Percentiles rank a stretch among this genome's conserved stretches.
These are phyloP conservation scores for Episyrphus balteatus DNA, from an alignment of 1,140 invertebrate genomes.

Conservation along the genomic window DNA sequence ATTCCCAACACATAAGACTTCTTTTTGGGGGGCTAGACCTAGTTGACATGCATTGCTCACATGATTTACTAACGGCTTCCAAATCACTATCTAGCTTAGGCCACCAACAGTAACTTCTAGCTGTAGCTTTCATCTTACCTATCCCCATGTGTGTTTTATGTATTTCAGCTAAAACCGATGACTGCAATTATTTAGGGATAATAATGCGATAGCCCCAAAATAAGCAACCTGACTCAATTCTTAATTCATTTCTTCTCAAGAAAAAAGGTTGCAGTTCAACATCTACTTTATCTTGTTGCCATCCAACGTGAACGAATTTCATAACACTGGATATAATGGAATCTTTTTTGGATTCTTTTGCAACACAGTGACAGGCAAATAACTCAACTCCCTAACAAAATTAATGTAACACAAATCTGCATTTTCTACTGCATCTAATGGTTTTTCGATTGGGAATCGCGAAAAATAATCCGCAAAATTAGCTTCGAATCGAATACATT, in stretches of 20 bases:
- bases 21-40: background rate
- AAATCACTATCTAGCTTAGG: conserved; percentile 34
- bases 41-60: background rate
- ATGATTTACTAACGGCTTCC: conserved; percentile 10
- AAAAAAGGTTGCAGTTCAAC: too few species aligned
- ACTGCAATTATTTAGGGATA: background rate
- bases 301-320: too few species aligned
- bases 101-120: conserved; percentile 38
- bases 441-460: conserved; percentile 5
- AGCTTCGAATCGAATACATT: conserved; percentile 11
- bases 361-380: too few species aligned
- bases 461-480: conserved; percentile 18
- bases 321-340: too few species aligned
- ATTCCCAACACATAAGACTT: background rate
- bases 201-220: background rate
- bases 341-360: too few species aligned
- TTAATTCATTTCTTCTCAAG: too few species aligned
- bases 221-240: too few species aligned
- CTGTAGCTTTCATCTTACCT: conserved; percentile 36
- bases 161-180: conserved; percentile 9
- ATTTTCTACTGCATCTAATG: too few species aligned
- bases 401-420: too few species aligned
- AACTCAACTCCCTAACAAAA: too few species aligned
- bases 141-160: conserved; percentile 37
- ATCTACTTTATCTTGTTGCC: too few species aligned